Percentiles rank a stretch among this genome's conserved stretches.
phyloP scores from a whole-genome alignment of 2,113 vertebrate genomes.

The Perognathus longimembris region DNA sequence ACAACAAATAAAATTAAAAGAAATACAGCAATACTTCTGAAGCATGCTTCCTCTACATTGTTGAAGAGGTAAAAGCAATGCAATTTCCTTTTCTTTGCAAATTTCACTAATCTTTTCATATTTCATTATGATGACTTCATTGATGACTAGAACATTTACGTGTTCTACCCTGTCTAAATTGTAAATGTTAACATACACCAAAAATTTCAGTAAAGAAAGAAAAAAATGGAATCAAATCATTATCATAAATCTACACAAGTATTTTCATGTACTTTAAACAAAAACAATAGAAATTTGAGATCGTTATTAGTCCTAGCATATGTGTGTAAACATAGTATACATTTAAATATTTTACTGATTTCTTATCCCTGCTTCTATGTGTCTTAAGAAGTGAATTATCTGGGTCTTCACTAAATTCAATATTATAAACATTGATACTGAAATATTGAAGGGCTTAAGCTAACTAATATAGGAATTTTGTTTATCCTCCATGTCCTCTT shows the following conservation, averaged over 20 bases:
- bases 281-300: not conserved
- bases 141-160: not conserved
- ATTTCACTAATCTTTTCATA: not conserved
- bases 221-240: not conserved
- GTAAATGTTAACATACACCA: not conserved
- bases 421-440: conserved; percentile 21
- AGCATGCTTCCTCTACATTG: not conserved
- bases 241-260: not conserved
- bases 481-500: not conserved
- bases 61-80: not conserved
- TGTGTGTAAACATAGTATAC: not conserved
- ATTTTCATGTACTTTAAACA: not conserved
- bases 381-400: not conserved
- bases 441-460: not conserved
- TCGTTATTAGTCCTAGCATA: not conserved
- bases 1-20: not conserved
- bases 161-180: not conserved
- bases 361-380: not conserved
- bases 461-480: not conserved
- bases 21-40: not conserved
- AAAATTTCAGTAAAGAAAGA: not conserved
- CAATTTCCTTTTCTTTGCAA: not conserved
- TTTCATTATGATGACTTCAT: not conserved
- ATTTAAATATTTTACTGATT: not conserved
- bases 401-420: conserved; percentile 31